A percentile compares a stretch with the other conserved stretches of the same genome.
These are phyloP conservation scores for Rallus limicola DNA, from an alignment of 2,113 vertebrate genomes.

Conservation along the genomic window DNA sequence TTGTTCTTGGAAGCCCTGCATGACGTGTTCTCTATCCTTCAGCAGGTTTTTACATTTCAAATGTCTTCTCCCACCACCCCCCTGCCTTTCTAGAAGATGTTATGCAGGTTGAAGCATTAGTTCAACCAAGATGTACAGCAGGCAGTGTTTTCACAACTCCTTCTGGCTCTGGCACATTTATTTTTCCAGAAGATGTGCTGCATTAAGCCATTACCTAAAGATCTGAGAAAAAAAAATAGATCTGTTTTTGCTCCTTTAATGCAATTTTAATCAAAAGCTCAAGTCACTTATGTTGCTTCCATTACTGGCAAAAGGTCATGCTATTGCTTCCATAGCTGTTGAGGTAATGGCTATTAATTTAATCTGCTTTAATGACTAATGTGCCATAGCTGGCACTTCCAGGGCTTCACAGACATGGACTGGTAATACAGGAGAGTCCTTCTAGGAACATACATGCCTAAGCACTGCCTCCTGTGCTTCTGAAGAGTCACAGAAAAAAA, in stretches of 20 bases:
- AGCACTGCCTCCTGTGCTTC: neutral
- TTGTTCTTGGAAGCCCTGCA: neutral
- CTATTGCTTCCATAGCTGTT: neutral
- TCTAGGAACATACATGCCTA: neutral
- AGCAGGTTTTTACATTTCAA: neutral
- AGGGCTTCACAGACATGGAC: neutral
- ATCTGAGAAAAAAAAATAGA: neutral
- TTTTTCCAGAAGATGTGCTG: neutral
- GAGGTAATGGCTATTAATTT: slow-evolving; percentile 8
- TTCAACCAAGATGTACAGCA: neutral
- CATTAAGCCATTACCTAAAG: neutral
- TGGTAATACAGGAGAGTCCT: neutral
- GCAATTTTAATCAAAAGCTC: neutral
- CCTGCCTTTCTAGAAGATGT: neutral
- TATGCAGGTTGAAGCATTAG: neutral
- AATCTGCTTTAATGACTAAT: neutral
- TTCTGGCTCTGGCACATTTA: neutral
- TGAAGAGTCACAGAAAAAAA: neutral
- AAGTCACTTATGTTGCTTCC: neutral
- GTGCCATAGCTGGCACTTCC: neutral
- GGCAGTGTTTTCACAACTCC: neutral
- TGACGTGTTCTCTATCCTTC: neutral
- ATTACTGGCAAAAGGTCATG: neutral
- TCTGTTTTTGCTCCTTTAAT: neutral
- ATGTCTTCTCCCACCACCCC: neutral